These are phyloP conservation scores for Aethes cnicana DNA, from an alignment of 2,888 invertebrate genomes.

Conservation along the genomic window DNA sequence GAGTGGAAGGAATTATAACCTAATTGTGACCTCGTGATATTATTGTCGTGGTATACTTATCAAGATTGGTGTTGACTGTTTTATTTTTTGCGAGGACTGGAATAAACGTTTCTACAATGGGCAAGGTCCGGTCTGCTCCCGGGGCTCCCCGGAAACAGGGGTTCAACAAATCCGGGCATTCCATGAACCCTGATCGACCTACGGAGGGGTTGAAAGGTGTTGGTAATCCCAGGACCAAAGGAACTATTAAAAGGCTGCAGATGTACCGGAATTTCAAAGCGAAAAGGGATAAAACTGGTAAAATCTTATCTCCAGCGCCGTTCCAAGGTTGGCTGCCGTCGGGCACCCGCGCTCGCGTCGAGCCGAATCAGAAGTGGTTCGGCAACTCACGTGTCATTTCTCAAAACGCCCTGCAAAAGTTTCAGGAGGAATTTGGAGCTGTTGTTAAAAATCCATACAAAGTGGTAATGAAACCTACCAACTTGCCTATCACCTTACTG, in stretches of 20 bases:
- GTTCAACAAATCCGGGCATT: constrained; percentile 93
- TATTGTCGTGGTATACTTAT: too few species aligned
- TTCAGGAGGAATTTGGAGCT: constrained; percentile 96
- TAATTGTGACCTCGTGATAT: constrained; percentile 25
- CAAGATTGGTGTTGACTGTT: constrained; percentile 4
- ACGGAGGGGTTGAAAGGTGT: constrained; percentile 91
- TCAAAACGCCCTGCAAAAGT: constrained; percentile 93
- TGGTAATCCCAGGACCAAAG: constrained; percentile 92
- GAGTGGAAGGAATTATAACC: constrained; percentile 19
- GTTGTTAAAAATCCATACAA: constrained; percentile 98
- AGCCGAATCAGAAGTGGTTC: constrained; percentile 99
- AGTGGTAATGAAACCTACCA: constrained; percentile 98
- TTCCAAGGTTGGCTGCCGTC: constrained; percentile 95
- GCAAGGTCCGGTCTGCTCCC: constrained; percentile 87
- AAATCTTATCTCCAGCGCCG: constrained; percentile 96
- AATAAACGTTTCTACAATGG: constrained; percentile 78
- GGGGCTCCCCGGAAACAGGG: constrained; percentile 92
- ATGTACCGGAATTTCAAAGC: constrained; percentile 99
- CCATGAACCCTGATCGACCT: constrained; percentile 96
- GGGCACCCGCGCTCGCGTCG: constrained; percentile 96
- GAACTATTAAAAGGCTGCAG: constrained; percentile 96
- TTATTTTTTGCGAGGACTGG: constrained; percentile 19
- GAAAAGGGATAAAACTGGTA: constrained; percentile 93
- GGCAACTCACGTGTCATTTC: constrained; percentile 98
- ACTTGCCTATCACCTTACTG: constrained; percentile 95